A percentile compares a stretch with the other conserved stretches of the same genome.
Conservation (phyloP, 2,113 vertebrate genomes). For the Cavia aperea region DNA sequence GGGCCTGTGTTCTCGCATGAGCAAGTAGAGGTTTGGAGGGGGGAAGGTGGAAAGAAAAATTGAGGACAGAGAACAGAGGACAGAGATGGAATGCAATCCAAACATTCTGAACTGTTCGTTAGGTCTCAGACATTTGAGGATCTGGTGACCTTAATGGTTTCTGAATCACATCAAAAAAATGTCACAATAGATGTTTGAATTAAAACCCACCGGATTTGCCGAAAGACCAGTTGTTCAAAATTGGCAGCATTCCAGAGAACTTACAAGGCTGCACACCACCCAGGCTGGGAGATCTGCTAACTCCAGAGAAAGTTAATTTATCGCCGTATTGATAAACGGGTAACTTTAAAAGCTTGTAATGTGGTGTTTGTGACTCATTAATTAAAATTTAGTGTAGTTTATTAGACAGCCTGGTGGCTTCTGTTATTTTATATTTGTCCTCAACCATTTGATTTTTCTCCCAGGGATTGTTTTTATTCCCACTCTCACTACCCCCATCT, state of each 20-base stretch:
- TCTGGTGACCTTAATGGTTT: slow-evolving; percentile 20
- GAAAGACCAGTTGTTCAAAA: slow-evolving; percentile 58
- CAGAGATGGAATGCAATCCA: neutral
- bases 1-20: neutral
- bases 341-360: slow-evolving; percentile 63
- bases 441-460: slow-evolving; percentile 37
- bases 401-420: slow-evolving; percentile 46
- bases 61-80: neutral
- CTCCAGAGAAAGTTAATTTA: slow-evolving; percentile 69
- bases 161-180: slow-evolving; percentile 23
- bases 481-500: neutral
- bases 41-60: neutral
- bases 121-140: neutral
- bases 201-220: slow-evolving; percentile 45
- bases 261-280: slow-evolving; percentile 35
- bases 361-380: slow-evolving; percentile 63
- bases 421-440: slow-evolving; percentile 33
- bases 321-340: slow-evolving; percentile 64
- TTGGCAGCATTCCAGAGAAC: slow-evolving; percentile 55
- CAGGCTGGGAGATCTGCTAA: slow-evolving; percentile 45
- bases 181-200: slow-evolving; percentile 54
- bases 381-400: slow-evolving; percentile 69
- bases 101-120: neutral
- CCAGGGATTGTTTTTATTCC: neutral
- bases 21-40: neutral